These are phyloP conservation scores for Hirtodrosophila duncani DNA, from an alignment of 2,888 invertebrate species.

Conservation along the genomic window DNA sequence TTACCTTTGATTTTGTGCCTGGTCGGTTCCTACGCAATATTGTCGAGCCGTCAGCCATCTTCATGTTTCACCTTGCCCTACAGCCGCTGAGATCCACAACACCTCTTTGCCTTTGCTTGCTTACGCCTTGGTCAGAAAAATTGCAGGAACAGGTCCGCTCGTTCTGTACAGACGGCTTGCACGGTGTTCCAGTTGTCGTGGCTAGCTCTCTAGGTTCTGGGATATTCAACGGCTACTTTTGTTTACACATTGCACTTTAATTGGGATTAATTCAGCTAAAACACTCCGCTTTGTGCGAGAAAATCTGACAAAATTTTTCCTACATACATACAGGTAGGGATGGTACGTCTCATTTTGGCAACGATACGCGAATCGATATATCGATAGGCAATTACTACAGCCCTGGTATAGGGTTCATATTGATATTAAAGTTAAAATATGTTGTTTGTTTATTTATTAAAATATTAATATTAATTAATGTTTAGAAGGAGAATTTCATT, in stretches of 20 bases:
- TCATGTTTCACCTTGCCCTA: conserved; percentile 80
- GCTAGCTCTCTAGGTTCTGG: conserved; percentile 7
- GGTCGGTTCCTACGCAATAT: conserved; percentile 93
- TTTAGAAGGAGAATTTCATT: not conserved
- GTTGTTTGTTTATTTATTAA: not conserved
- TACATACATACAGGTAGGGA: conserved; percentile 40
- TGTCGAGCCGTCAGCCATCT: conserved; percentile 91
- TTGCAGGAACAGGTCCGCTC: conserved; percentile 1
- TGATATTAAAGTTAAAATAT: too few relatives aligned
- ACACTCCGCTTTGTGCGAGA: conserved; percentile 60
- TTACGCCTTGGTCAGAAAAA: conserved; percentile 33
- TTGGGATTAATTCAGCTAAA: conserved; percentile 44
- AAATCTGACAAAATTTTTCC: conserved; percentile 44
- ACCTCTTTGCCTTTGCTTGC: too few relatives aligned
- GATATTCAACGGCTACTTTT: conserved; percentile 35
- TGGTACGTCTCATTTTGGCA: too few relatives aligned
- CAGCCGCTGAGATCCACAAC: conserved; percentile 39
- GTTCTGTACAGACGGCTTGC: too few relatives aligned
- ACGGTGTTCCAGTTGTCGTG: too few relatives aligned
- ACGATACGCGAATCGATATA: too few relatives aligned
- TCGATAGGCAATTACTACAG: too few relatives aligned
- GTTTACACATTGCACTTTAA: conserved; percentile 40
- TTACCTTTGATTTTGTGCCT: conserved; percentile 92
- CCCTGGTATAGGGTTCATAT: too few relatives aligned
- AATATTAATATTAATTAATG: not conserved